Evolutionary conservation across 2,888 invertebrate species (phyloP).

Genomic region (Marasmarcha lunaedactyla): DNA sequence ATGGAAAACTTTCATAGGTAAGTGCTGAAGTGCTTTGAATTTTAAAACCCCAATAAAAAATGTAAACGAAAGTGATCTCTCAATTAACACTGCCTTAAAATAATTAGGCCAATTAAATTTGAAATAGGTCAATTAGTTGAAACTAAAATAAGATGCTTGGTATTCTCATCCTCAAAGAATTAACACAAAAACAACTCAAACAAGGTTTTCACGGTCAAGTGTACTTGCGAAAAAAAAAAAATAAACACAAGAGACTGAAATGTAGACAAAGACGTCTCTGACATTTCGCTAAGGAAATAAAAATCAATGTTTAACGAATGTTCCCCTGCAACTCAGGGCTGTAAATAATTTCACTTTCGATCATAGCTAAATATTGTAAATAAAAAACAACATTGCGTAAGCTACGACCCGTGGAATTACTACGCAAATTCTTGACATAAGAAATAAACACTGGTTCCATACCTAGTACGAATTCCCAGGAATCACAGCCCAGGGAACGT

Average conservation of each 20-base stretch:
- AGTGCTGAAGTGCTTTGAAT: no score
- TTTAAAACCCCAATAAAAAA: no score
- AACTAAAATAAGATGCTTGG: no score
- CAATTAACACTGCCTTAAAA: no score
- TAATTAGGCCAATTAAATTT: no score
- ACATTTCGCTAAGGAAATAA: slow-evolving; percentile 33
- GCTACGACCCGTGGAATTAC: slow-evolving; percentile 48
- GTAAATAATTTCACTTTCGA: not conserved
- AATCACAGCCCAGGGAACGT: slow-evolving; percentile 94
- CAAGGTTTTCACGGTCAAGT: slow-evolving; percentile 61
- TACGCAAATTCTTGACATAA: slow-evolving; percentile 67
- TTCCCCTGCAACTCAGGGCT: not conserved
- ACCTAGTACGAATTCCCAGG: slow-evolving; percentile 98
- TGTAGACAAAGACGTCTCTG: slow-evolving; percentile 47
- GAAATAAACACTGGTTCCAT: slow-evolving; percentile 64
- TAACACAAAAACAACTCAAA: slow-evolving; percentile 40
- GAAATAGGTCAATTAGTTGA: no score
- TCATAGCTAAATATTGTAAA: no score
- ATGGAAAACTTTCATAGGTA: no score
- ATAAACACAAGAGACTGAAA: slow-evolving; percentile 31
- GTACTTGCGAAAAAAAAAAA: slow-evolving; percentile 51
- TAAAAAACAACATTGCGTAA: slow-evolving; percentile 51
- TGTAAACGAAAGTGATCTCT: no score
- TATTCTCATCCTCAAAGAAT: slow-evolving; percentile 17
- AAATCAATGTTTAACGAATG: slow-evolving; percentile 41